These are phyloP conservation scores for Oncopodura yosiiana DNA, from an alignment of 1,140 invertebrate species.

Conservation along the genomic window DNA sequence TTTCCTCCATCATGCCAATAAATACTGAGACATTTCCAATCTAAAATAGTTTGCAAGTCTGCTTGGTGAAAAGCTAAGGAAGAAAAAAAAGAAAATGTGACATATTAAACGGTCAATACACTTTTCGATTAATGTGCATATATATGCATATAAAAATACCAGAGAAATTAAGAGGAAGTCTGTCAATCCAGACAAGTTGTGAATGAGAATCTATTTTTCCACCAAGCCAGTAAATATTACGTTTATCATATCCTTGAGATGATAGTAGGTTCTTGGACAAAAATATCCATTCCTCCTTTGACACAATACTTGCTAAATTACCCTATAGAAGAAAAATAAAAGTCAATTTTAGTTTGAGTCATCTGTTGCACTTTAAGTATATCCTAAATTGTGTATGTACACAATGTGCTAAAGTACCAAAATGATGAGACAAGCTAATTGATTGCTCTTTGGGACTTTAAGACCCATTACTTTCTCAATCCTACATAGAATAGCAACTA, in stretches of 20 bases:
- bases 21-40: conserved; percentile 31
- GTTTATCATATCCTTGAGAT: conserved; percentile 55
- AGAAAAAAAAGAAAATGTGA: neutral
- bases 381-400: too few species aligned
- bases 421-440: too few species aligned
- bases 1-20: conserved; percentile 32
- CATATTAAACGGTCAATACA: neutral
- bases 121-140: neutral
- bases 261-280: conserved; percentile 53
- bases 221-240: conserved; percentile 56
- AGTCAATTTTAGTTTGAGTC: too few species aligned
- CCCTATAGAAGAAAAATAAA: conserved; percentile 36
- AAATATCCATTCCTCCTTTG: conserved; percentile 53
- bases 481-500: too few species aligned
- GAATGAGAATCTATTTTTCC: conserved; percentile 39
- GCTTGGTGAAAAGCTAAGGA: conserved; percentile 34
- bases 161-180: conserved; percentile 47
- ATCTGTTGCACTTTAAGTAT: too few species aligned
- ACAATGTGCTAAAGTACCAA: too few species aligned
- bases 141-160: conserved; percentile 34
- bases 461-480: too few species aligned
- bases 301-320: conserved; percentile 50
- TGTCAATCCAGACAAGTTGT: conserved; percentile 51
- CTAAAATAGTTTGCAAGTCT: conserved; percentile 30
- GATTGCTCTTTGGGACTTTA: too few species aligned